These are phyloP conservation scores for Orius laevigatus DNA, from an alignment of 1,140 invertebrate genomes.

Conservation along the genomic window DNA sequence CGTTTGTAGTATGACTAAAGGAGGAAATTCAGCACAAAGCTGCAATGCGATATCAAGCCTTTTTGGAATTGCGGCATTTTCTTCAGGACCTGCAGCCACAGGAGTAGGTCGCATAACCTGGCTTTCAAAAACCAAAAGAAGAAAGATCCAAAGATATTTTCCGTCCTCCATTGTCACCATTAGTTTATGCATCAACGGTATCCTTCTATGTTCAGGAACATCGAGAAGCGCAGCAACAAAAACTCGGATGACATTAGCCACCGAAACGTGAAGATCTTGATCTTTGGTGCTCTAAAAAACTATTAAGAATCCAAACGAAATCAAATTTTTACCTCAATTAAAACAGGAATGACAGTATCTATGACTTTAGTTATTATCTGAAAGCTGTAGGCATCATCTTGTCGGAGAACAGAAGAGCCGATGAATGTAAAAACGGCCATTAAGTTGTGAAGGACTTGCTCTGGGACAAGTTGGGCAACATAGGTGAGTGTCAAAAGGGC, in stretches of 20 bases:
- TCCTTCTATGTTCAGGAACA: conserved; percentile 72
- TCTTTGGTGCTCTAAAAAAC: not conserved
- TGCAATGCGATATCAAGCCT: conserved; percentile 52
- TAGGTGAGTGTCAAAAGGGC: conserved; percentile 65
- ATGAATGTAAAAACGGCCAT: conserved; percentile 95
- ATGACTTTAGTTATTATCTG: conserved; percentile 83
- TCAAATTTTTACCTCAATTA: conserved; percentile 33
- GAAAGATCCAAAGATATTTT: conserved; percentile 59
- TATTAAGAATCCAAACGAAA: not conserved
- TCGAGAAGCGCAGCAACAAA: conserved; percentile 79
- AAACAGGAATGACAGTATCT: conserved; percentile 73
- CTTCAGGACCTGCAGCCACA: not conserved
- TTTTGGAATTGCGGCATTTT: conserved; percentile 24
- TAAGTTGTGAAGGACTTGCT: conserved; percentile 73
- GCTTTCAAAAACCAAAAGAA: conserved; percentile 49
- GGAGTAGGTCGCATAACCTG: conserved; percentile 34
- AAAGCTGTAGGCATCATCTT: conserved; percentile 87
- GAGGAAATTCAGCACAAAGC: conserved; percentile 45
- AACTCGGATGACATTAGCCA: conserved; percentile 59
- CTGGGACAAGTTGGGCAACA: conserved; percentile 54
- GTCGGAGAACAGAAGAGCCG: conserved; percentile 73
- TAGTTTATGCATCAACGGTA: conserved; percentile 63
- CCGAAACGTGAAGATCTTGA: conserved; percentile 19
- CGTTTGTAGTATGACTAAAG: conserved; percentile 40
- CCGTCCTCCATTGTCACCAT: conserved; percentile 50